Percentiles rank a stretch among this genome's conserved stretches.
Conservation (phyloP, 2,888 invertebrate species). For the Erebia palarica region DNA sequence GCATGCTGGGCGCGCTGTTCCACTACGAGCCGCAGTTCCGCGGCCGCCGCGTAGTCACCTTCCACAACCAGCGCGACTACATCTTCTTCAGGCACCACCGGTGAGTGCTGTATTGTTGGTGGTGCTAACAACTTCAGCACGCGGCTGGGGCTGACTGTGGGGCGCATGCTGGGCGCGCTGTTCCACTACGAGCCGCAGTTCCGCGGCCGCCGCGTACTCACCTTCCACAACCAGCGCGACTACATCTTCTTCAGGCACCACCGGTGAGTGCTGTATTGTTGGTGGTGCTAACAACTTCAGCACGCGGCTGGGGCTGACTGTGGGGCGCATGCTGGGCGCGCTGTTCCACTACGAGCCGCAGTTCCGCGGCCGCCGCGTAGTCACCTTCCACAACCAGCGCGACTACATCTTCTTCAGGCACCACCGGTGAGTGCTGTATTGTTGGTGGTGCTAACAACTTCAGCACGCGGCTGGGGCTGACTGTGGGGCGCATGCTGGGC, state of each 20-base stretch:
- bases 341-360: slow-evolving; percentile 98
- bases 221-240: slow-evolving; percentile 99
- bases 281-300: slow-evolving; percentile 98
- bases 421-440: slow-evolving; percentile 85
- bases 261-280: slow-evolving; percentile 77
- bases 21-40: slow-evolving; percentile 98
- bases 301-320: slow-evolving; percentile 94
- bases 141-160: slow-evolving; percentile 93
- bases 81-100: slow-evolving; percentile 93
- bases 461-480: slow-evolving; percentile 94
- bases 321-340: slow-evolving; percentile 96
- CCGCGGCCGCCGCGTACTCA: slow-evolving; percentile 94
- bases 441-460: slow-evolving; percentile 96
- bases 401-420: slow-evolving; percentile 94
- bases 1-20: slow-evolving; percentile 96
- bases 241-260: slow-evolving; percentile 94
- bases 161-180: slow-evolving; percentile 95
- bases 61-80: slow-evolving; percentile 99
- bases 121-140: slow-evolving; percentile 98
- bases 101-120: slow-evolving; percentile 79
- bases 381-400: slow-evolving; percentile 99
- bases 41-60: slow-evolving; percentile 96
- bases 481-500: slow-evolving; percentile 95
- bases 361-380: slow-evolving; percentile 95
- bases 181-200: slow-evolving; percentile 99